A percentile compares a stretch with the other conserved stretches of the same genome.
These are phyloP conservation scores for Pelecanus crispus DNA, from an alignment of 2,113 vertebrate species.

Conservation along the genomic window DNA sequence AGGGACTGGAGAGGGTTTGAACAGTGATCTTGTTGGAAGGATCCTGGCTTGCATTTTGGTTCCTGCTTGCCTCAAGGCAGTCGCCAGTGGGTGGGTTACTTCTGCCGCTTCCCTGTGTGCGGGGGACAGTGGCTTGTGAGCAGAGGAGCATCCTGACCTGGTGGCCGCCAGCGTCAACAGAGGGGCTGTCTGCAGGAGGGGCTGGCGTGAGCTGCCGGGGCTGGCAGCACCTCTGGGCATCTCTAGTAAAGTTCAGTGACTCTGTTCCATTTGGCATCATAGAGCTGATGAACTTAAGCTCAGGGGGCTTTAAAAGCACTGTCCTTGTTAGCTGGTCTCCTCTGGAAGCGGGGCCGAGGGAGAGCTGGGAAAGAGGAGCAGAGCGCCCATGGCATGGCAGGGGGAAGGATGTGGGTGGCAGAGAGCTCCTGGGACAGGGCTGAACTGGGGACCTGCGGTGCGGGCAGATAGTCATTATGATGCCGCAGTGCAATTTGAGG, in stretches of 20 bases:
- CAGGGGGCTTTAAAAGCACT: background rate
- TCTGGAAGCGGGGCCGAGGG: background rate
- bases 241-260: conserved; percentile 35
- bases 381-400: background rate
- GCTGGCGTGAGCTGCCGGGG: background rate
- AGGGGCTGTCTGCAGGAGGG: background rate
- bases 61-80: background rate
- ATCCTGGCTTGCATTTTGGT: background rate
- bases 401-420: background rate
- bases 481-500: background rate
- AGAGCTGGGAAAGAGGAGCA: background rate
- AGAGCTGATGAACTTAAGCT: conserved; percentile 5
- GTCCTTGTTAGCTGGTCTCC: background rate
- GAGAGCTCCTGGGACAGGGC: background rate
- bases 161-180: background rate
- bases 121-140: background rate
- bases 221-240: background rate
- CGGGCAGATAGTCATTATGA: accelerated
- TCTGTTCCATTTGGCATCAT: conserved; percentile 36
- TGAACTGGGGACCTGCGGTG: background rate
- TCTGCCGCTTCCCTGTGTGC: accelerated
- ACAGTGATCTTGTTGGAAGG: background rate
- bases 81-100: background rate
- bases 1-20: background rate
- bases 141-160: background rate